Base-by-base conservation (phyloP, 2,888 invertebrate genomes). In the Chironomus tentans region DNA sequence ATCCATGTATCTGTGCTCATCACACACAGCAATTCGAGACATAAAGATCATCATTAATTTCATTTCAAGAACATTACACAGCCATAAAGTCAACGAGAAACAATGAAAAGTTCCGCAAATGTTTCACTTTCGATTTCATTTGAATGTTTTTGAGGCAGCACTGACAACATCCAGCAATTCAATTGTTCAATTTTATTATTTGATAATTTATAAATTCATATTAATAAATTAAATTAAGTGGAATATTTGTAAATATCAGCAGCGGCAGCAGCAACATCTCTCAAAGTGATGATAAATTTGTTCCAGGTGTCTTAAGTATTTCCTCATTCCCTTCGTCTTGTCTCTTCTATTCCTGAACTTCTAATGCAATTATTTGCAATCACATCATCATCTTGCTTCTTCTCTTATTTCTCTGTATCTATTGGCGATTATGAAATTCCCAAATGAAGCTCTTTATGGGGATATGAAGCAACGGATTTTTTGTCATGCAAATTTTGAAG, bases 101-200 rank as follows among this genome's bases (percentile, higher is more conserved):
- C 56, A 56, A 56, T n/a, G 6, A 38, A 38, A 38, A 38, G 10
- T 38, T 50, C 15, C 50, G 3, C 15, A 7, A 56, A 56, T 56
- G 56, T 56, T 56, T 65, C 65, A 65, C 65, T 65, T 65, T 65
- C 65, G 22, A 65, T 65, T 65, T 65, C 65, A 65, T 65, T 65
- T 65, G 65, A 56, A 56, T 56, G 56, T 56, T 56, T 18, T 56
- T 56, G 56, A 15, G 18, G 13, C 15, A 56, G n/a, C 56, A 18
- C 6, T 6, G 18, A 3, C n/a, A 15, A 56, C 15, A 56, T 15
- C 15, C n/a, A 56, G 28, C 7, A 56, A 56, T 56, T 56, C 15
- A 56, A 56, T 50, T n/a, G 50, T 15, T 50, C 50, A n/a, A n/a
- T n/a, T n/a, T n/a, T n/a, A n/a, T n/a, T n/a, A 15, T 50, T 50